Percentiles rank a stretch among this genome's conserved stretches.
phyloP scores from a whole-genome alignment of 2,113 vertebrate genomes.

The Saccopteryx bilineata region DNA sequence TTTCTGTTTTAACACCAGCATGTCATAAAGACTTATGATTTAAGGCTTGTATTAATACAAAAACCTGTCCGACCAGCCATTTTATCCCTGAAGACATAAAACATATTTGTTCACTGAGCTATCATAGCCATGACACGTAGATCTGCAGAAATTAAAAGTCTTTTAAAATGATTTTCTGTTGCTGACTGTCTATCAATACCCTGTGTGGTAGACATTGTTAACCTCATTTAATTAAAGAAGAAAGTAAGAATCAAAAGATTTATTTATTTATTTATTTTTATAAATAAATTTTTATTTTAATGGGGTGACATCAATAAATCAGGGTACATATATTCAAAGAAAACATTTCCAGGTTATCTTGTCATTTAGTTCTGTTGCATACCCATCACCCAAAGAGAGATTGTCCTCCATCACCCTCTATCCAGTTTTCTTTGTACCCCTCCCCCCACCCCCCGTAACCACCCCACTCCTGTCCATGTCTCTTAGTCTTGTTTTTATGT shows the following conservation, averaged over 20 bases:
- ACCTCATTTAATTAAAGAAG: neutral
- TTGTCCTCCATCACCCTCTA: too few relatives aligned
- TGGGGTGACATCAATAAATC: too few relatives aligned
- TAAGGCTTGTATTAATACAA: slow-evolving; percentile 57
- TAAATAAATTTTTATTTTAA: too few relatives aligned
- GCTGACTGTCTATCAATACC: neutral
- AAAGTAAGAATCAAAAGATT: neutral
- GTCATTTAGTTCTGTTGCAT: too few relatives aligned
- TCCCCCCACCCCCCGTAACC: too few relatives aligned
- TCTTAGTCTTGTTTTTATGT: too few relatives aligned
- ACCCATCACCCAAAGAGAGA: too few relatives aligned
- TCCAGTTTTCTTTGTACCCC: too few relatives aligned
- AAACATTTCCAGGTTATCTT: too few relatives aligned
- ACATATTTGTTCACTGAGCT: slow-evolving; percentile 56
- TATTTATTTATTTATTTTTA: too few relatives aligned
- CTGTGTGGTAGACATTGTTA: neutral
- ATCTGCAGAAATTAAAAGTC: slow-evolving; percentile 37
- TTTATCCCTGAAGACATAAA: slow-evolving; percentile 59
- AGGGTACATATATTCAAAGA: too few relatives aligned
- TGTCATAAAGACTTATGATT: slow-evolving; percentile 44
- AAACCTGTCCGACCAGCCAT: slow-evolving; percentile 27
- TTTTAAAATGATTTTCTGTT: slow-evolving; percentile 61
- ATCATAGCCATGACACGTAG: slow-evolving; percentile 36
- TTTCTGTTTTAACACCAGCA: slow-evolving; percentile 52
- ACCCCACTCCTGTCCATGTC: too few relatives aligned